phyloP scores from a whole-genome alignment of 2,888 invertebrate species.

The Orchesella flavescens region DNA sequence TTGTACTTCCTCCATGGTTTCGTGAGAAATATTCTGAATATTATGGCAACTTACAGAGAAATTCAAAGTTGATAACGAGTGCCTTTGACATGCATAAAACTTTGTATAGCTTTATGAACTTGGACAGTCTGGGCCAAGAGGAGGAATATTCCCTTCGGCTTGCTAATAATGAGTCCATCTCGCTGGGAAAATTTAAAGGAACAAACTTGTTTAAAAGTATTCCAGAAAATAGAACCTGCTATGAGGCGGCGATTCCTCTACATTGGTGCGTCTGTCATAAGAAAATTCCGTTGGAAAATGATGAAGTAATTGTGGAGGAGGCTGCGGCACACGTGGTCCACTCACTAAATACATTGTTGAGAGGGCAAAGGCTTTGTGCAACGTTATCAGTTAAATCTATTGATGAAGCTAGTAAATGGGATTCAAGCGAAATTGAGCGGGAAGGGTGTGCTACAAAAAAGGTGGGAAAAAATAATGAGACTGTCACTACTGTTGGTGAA shows the following conservation, averaged over 20 bases:
- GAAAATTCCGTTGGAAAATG: conserved; percentile 28
- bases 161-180: conserved; percentile 17
- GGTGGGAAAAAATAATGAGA: background rate
- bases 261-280: conserved; percentile 46
- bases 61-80: conserved; percentile 79
- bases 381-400: conserved; percentile 28
- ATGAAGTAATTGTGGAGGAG: conserved; percentile 7
- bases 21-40: conserved; percentile 74
- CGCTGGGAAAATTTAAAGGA: conserved; percentile 15
- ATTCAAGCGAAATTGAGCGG: conserved; percentile 37
- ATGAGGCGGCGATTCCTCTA: conserved; percentile 15
- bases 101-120: conserved; percentile 79
- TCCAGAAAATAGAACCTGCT: conserved; percentile 34
- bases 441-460: conserved; percentile 19
- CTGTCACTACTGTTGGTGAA: too few species aligned
- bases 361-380: conserved; percentile 6
- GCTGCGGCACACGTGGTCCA: conserved; percentile 45
- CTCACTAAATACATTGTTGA: conserved; percentile 33
- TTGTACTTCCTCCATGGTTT: conserved; percentile 82
- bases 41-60: conserved; percentile 78
- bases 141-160: background rate
- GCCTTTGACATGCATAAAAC: conserved; percentile 90
- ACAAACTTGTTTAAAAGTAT: conserved; percentile 42
- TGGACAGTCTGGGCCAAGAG: conserved; percentile 31
- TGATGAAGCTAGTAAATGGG: conserved; percentile 46